Conservation (phyloP, 1,140 invertebrate genomes). For the Drosophila sulfurigaster region DNA sequence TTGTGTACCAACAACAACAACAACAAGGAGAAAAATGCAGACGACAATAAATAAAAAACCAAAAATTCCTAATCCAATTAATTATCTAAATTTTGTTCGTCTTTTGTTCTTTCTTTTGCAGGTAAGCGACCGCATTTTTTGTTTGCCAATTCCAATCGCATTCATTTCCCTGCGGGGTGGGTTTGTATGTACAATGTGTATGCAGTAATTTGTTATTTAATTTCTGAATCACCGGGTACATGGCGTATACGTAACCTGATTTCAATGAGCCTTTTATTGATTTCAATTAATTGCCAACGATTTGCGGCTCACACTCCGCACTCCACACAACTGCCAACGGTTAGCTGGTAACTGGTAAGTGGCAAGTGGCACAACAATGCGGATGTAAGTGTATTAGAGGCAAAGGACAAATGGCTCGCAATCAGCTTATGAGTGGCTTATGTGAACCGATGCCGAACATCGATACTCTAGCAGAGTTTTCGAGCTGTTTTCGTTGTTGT, state of each 20-base stretch:
- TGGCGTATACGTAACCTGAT: constrained; percentile 56
- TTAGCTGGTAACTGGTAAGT: not conserved
- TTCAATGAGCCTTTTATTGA: constrained; percentile 63
- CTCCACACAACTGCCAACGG: no score
- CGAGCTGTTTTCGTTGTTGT: constrained; percentile 31
- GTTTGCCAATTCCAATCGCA: constrained; percentile 2
- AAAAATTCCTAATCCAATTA: constrained; percentile 44
- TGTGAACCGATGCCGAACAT: constrained; percentile 62
- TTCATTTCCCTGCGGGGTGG: not conserved
- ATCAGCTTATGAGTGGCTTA: constrained; percentile 80
- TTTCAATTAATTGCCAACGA: constrained; percentile 73
- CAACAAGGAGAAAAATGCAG: not conserved
- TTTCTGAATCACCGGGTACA: constrained; percentile 38
- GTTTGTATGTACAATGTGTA: no score
- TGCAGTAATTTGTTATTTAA: constrained; percentile 33
- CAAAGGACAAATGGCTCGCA: constrained; percentile 67
- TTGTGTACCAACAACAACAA: not conserved
- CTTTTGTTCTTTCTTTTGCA: constrained; percentile 27
- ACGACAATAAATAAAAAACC: constrained; percentile 1
- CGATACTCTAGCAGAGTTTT: constrained; percentile 37
- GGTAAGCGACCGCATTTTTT: constrained; percentile 13
- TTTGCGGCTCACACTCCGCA: constrained; percentile 23
- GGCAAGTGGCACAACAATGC: constrained; percentile 17
- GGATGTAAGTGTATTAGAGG: constrained; percentile 70
- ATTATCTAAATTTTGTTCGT: constrained; percentile 30